Conservation (phyloP, 1,140 invertebrate genomes). For the Bactericera cockerelli region DNA sequence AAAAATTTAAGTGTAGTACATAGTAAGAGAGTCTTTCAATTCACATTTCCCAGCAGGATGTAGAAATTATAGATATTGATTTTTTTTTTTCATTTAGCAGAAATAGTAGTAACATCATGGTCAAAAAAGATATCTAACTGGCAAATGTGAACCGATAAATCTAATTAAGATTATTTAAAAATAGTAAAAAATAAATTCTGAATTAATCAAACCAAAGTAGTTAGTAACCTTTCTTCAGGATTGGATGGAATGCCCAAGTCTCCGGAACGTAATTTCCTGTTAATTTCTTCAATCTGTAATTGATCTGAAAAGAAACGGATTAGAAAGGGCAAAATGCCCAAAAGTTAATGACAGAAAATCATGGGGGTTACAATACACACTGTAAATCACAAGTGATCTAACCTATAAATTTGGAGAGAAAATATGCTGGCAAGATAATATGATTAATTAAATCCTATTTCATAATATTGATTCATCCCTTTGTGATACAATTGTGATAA, state of each 20-base stretch:
- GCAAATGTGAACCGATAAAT: too few species aligned
- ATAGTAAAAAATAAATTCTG: constrained; percentile 14
- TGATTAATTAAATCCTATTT: too few species aligned
- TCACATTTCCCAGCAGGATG: too few species aligned
- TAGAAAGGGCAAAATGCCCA: constrained; percentile 68
- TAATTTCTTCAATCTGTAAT: constrained; percentile 98
- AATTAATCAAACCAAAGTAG: constrained; percentile 15
- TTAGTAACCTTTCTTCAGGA: constrained; percentile 81
- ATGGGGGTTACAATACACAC: constrained; percentile 1
- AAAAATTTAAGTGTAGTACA: too few species aligned
- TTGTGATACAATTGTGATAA: background rate
- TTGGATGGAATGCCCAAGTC: constrained; percentile 94
- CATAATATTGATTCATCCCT: background rate
- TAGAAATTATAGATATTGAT: too few species aligned
- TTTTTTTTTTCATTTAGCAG: too few species aligned
- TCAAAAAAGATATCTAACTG: too few species aligned
- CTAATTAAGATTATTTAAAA: too few species aligned
- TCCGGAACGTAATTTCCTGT: constrained; percentile 87
- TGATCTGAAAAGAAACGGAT: constrained; percentile 90
- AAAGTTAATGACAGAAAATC: constrained; percentile 35
- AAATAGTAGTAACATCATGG: too few species aligned
- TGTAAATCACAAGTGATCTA: too few species aligned
- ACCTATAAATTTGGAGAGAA: too few species aligned
- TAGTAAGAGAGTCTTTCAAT: too few species aligned
- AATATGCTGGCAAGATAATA: constrained; percentile 8